A percentile compares a stretch with the other conserved stretches of the same genome.
These are phyloP conservation scores for Macaca nemestrina DNA, from an alignment of 2,113 vertebrate species.

Conservation along the genomic window DNA sequence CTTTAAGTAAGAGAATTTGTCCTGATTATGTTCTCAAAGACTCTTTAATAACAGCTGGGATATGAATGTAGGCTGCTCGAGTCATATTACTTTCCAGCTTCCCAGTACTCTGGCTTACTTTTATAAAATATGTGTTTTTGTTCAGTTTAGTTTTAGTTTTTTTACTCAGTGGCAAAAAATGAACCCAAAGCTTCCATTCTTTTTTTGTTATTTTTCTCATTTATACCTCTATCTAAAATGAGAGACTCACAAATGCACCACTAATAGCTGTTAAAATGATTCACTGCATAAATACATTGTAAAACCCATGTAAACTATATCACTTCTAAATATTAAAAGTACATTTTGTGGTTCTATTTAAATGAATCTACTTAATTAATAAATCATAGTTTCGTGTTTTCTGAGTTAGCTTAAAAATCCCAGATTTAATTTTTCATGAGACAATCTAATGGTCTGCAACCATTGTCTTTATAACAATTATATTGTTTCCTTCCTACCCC, in stretches of 20 bases:
- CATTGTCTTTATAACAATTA: background rate
- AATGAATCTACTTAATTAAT: conserved; percentile 10
- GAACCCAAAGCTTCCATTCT: background rate
- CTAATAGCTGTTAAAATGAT: conserved; percentile 53
- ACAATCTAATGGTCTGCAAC: background rate
- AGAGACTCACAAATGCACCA: conserved; percentile 47
- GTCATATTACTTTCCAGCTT: background rate
- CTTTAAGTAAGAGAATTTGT: background rate
- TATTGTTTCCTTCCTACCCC: background rate
- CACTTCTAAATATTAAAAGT: background rate
- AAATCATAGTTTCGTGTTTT: conserved; percentile 24
- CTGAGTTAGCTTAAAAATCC: conserved; percentile 35
- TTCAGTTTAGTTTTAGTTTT: background rate
- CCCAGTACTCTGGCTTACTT: background rate
- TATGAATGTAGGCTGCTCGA: background rate
- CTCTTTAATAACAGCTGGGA: background rate
- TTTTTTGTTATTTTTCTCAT: background rate
- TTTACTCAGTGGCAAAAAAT: background rate
- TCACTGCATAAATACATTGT: conserved; percentile 52
- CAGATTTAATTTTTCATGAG: conserved; percentile 24
- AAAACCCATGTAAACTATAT: conserved; percentile 53
- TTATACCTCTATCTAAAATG: conserved; percentile 29
- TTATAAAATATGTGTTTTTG: background rate
- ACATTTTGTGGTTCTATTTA: conserved; percentile 26
- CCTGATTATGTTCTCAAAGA: background rate